Conservation (phyloP, 2,888 invertebrate species). For the Beris chalybata region DNA sequence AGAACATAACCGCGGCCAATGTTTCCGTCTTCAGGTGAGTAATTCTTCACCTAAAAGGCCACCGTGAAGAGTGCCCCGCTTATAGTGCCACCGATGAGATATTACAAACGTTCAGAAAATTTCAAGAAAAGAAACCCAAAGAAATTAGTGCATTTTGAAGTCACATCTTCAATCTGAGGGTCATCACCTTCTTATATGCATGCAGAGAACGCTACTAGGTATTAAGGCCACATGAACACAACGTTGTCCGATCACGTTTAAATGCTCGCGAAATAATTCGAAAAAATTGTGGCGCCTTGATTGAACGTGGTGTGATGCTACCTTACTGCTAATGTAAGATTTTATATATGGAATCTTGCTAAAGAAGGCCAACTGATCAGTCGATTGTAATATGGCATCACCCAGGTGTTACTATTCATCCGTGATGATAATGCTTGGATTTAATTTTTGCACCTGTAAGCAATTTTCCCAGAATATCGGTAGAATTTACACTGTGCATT, state of each 20-base stretch:
- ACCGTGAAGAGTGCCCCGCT: constrained; percentile 2
- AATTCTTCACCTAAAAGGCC: constrained; percentile 12
- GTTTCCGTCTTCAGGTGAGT: constrained; percentile 21
- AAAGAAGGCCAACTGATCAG: too few species aligned
- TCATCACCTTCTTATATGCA: constrained; percentile 20
- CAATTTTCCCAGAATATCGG: constrained; percentile 25
- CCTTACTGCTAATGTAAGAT: too few species aligned
- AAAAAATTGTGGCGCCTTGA: constrained; percentile 25
- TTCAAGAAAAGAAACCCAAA: constrained; percentile 2
- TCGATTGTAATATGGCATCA: neutral
- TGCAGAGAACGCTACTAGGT: constrained; percentile 21
- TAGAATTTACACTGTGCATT: neutral
- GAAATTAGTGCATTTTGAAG: constrained; percentile 27
- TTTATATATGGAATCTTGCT: too few species aligned
- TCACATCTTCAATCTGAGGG: constrained; percentile 25
- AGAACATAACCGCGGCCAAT: neutral
- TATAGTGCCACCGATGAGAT: neutral
- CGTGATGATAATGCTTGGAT: constrained; percentile 1
- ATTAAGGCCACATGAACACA: constrained; percentile 1
- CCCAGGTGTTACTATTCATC: constrained; percentile 8
- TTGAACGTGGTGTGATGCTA: too few species aligned
- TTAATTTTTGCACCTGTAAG: constrained; percentile 31
- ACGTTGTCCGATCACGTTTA: constrained; percentile 14
- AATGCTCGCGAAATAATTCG: constrained; percentile 23
- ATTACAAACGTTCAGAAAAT: constrained; percentile 1